phyloP scores from a whole-genome alignment of 2,797 vertebrate species.

The Lepus townsendii region DNA sequence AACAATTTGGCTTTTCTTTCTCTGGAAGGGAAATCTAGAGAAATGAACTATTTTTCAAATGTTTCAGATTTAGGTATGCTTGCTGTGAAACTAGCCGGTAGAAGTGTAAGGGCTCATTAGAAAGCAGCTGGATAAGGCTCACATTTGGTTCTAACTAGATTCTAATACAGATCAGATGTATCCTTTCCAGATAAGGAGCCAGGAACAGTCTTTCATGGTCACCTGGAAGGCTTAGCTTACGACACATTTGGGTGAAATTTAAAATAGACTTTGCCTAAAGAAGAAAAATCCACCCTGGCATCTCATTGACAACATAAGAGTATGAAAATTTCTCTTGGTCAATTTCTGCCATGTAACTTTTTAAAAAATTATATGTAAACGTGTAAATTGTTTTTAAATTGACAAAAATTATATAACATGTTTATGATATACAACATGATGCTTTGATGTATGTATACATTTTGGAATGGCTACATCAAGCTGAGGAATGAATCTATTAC shows the following conservation, averaged over 20 bases:
- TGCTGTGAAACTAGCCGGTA: neutral
- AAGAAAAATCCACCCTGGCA: neutral
- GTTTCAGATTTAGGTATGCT: neutral
- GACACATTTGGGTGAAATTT: neutral
- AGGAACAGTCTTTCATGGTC: neutral
- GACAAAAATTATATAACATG: neutral
- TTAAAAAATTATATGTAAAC: neutral
- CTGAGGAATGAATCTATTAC: too few species aligned
- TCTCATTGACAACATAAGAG: neutral
- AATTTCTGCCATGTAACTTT: neutral
- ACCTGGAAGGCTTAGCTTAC: neutral
- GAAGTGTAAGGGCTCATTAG: conserved; percentile 1
- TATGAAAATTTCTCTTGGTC: neutral
- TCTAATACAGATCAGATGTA: neutral
- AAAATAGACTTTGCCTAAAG: neutral
- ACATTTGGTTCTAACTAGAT: neutral
- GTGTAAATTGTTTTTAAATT: neutral
- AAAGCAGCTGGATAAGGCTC: neutral
- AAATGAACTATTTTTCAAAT: neutral
- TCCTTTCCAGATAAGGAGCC: conserved; percentile 25
- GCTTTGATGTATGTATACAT: neutral
- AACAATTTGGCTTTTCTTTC: neutral
- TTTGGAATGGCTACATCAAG: neutral
- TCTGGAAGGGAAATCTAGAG: conserved; percentile 1
- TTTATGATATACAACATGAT: neutral